Evolutionary conservation across 1,140 invertebrate genomes (phyloP).

Genomic region (Microplitis mediator): DNA sequence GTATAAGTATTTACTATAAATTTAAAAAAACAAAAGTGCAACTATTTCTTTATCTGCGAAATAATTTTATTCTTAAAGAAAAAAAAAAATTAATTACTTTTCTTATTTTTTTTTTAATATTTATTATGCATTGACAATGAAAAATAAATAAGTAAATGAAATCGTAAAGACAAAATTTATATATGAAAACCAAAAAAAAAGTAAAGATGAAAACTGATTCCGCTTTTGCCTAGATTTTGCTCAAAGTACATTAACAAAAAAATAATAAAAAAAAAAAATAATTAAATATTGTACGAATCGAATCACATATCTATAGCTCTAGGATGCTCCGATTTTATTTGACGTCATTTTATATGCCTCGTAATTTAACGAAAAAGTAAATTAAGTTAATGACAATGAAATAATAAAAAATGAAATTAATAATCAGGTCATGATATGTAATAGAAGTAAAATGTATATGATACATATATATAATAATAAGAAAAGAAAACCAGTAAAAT

Average conservation of each 20-base stretch:
- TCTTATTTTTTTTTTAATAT: neutral
- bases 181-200: slow-evolving; percentile 9
- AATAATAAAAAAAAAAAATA: neutral
- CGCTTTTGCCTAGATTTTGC: slow-evolving; percentile 30
- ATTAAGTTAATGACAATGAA: neutral
- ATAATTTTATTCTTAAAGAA: too few species aligned
- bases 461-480: too few species aligned
- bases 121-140: neutral
- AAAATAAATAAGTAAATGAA: neutral
- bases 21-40: too few species aligned
- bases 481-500: too few species aligned
- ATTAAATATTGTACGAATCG: slow-evolving; percentile 16
- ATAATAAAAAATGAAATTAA: neutral
- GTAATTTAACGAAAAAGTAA: neutral
- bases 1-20: neutral
- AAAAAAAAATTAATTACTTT: too few species aligned
- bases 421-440: neutral
- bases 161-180: neutral
- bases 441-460: too few species aligned
- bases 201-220: slow-evolving; percentile 1
- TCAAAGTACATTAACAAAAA: slow-evolving; percentile 16
- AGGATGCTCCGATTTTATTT: slow-evolving; percentile 21
- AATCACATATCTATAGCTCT: slow-evolving; percentile 27
- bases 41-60: too few species aligned
- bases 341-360: slow-evolving; percentile 18